phyloP scores from a whole-genome alignment of 2,797 vertebrate species.

The Acridotheres tristis region DNA sequence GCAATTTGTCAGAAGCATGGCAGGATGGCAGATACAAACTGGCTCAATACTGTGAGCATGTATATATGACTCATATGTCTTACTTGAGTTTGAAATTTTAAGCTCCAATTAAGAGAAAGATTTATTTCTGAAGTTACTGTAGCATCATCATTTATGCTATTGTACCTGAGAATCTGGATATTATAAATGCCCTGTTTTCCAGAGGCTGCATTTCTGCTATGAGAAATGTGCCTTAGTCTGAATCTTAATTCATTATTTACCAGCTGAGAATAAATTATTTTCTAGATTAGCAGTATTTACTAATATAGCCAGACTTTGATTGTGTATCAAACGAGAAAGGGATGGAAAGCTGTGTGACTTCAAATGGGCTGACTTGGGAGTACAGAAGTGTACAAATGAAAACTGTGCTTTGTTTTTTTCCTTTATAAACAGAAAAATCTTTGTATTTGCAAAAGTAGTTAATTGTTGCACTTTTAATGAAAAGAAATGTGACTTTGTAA shows the following conservation, averaged over 20 bases:
- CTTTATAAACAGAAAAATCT: not conserved
- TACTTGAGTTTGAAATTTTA: not conserved
- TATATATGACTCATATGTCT: not conserved
- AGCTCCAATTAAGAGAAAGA: not conserved
- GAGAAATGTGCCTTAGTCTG: not conserved
- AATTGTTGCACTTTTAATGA: not conserved
- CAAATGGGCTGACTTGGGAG: not conserved
- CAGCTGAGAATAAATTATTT: not conserved
- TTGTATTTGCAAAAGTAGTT: not conserved
- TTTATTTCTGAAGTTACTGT: not conserved
- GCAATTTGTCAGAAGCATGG: conserved; percentile 30
- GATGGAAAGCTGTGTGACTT: not conserved
- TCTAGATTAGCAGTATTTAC: not conserved
- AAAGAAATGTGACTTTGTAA: not conserved
- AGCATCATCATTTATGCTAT: not conserved
- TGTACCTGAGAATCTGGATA: not conserved
- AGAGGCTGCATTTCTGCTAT: not conserved
- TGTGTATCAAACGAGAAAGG: not conserved
- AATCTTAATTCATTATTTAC: not conserved
- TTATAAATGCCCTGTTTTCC: not conserved
- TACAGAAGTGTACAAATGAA: not conserved
- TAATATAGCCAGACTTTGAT: not conserved
- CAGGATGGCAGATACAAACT: not conserved
- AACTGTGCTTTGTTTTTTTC: not conserved
- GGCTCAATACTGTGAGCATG: not conserved